phyloP scores from a whole-genome alignment of 2,888 invertebrate genomes.

The Parascotia fuliginaria region DNA sequence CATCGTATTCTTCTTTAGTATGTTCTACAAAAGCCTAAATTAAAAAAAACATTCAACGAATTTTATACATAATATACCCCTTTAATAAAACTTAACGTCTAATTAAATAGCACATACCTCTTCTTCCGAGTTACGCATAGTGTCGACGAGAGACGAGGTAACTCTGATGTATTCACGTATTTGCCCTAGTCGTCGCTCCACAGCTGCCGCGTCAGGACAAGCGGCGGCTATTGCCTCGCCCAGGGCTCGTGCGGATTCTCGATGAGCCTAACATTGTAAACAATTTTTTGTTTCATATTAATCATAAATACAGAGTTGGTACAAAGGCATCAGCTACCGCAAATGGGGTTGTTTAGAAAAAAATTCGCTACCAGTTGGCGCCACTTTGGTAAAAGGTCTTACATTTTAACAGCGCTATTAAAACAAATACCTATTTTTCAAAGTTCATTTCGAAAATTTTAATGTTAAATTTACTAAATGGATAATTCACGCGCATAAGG shows the following conservation, averaged over 20 bases:
- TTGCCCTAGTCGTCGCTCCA: constrained; percentile 89
- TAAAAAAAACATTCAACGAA: constrained; percentile 56
- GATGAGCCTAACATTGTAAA: constrained; percentile 57
- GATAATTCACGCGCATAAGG: no score
- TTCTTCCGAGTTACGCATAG: constrained; percentile 89
- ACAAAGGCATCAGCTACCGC: no score
- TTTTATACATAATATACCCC: constrained; percentile 18
- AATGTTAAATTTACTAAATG: no score
- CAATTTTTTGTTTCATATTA: neutral
- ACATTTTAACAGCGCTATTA: no score
- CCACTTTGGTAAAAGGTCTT: no score
- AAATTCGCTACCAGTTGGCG: no score
- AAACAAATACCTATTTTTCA: no score
- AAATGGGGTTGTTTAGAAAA: no score
- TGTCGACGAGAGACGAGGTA: constrained; percentile 89
- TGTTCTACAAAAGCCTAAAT: constrained; percentile 83
- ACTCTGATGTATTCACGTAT: constrained; percentile 90
- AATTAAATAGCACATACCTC: constrained; percentile 77
- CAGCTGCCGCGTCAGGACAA: constrained; percentile 88
- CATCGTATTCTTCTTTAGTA: constrained; percentile 85
- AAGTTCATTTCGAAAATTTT: no score
- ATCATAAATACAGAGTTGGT: no score
- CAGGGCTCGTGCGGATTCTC: constrained; percentile 75
- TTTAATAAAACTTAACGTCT: constrained; percentile 7
- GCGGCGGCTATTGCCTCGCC: constrained; percentile 81